These are phyloP conservation scores for Mactromeris polynyma DNA, from an alignment of 2,888 invertebrate genomes.

Conservation along the genomic window DNA sequence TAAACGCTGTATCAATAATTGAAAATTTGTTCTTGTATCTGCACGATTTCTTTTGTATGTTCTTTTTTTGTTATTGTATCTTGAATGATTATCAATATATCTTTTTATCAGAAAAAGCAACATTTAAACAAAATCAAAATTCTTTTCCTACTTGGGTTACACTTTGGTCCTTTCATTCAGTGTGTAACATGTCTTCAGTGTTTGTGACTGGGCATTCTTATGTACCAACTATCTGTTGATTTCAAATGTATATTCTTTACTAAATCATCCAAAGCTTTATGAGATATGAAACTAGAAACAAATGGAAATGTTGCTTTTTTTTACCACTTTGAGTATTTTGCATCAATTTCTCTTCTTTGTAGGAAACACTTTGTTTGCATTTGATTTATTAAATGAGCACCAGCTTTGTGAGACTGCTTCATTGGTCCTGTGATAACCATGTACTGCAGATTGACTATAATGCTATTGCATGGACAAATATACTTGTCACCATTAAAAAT, in stretches of 20 bases:
- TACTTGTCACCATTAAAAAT: too few species aligned
- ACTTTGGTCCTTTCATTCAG: too few species aligned
- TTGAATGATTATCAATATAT: not conserved
- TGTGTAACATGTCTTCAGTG: too few species aligned
- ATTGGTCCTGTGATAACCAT: too few species aligned
- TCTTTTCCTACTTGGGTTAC: too few species aligned
- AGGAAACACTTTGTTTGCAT: not conserved
- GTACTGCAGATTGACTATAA: too few species aligned
- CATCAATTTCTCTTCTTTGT: not conserved
- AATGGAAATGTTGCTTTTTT: not conserved
- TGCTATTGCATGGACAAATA: too few species aligned
- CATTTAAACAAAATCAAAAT: not conserved
- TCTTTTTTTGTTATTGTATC: not conserved
- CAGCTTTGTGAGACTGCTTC: not conserved
- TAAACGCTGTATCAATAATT: too few species aligned
- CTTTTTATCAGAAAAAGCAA: not conserved
- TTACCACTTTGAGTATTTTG: not conserved
- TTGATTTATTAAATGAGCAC: not conserved
- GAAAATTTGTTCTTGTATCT: not conserved
- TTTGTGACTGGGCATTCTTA: too few species aligned
- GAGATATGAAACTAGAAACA: not conserved
- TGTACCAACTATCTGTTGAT: too few species aligned
- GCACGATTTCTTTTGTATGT: not conserved
- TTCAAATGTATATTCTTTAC: too few species aligned
- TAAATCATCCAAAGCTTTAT: not conserved